Base-by-base conservation (phyloP, 1,140 invertebrate species). In the Sinonovacula constricta region DNA sequence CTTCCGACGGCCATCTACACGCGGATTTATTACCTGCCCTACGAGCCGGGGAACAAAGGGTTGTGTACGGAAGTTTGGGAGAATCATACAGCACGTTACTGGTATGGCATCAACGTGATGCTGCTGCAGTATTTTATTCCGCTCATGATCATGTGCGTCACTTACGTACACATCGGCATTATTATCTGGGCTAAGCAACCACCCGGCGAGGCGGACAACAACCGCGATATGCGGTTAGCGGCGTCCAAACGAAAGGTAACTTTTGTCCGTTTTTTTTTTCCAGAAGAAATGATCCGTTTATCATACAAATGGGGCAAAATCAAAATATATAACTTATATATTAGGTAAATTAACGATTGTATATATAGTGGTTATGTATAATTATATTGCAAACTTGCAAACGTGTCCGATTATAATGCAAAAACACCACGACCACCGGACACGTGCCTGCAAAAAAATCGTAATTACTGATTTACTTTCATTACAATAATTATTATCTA, bases 181-280 rank as follows among this genome's bases (percentile, higher is more conserved):
- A 94, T 95, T 7, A 95, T 97, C 10, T 97, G 96, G 96, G 95
- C 95, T 7, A 95, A 96, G 85, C 92, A 93, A 51, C 94, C 95
- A 1, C 96, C 96, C 0, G 96, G 96, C 0, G 96, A 97, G 90
- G 95, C 96, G 0, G 94, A 97, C 87, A 94, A 95, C 83, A 93
- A 93, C 18, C 90, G 96, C 54, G 95, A 97, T 91, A 93, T 94
- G 81, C 92, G 95, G 62, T 94, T 97, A 91, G 95, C 95, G 3
- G 93, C 94, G 72, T 96, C 95, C 0, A 97, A 97, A 89, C 93
- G 95, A 91, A 97, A 97, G 95, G 96, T 97, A 92, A 92, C 88
- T 69, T 36, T 31, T n/a, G n/a, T n/a, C n/a, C n/a, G n/a, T n/a
- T n/a, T n/a, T n/a, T n/a, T n/a, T n/a, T n/a, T n/a, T n/a, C n/a